Conservation (phyloP, 2,113 vertebrate species). For the Peromyscus leucopus region DNA sequence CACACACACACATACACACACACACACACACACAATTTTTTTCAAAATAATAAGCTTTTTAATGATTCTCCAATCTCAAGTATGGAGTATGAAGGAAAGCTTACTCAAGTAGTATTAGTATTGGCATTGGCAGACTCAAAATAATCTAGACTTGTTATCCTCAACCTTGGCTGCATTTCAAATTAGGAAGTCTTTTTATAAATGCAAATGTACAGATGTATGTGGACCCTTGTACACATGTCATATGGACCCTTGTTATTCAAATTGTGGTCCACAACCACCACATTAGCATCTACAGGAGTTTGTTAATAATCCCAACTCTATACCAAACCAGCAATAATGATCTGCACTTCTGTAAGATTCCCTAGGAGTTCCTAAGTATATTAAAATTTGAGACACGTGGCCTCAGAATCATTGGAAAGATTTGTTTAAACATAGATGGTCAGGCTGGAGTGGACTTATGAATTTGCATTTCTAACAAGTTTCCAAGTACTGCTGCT, state of each 20-base stretch:
- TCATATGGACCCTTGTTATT: neutral
- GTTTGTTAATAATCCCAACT: conserved; percentile 18
- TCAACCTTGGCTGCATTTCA: neutral
- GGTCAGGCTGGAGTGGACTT: neutral
- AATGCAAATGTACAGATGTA: conserved; percentile 19
- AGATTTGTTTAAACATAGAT: conserved; percentile 17
- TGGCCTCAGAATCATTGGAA: conserved; percentile 3
- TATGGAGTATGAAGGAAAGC: neutral
- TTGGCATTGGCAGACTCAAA: neutral
- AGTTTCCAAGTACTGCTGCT: neutral
- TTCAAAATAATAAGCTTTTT: neutral
- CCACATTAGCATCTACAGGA: neutral
- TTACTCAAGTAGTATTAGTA: neutral
- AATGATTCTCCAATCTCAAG: neutral
- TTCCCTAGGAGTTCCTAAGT: neutral
- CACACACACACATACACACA: neutral
- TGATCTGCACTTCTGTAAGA: neutral
- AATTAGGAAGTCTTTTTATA: neutral
- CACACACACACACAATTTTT: neutral
- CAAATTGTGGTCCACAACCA: neutral
- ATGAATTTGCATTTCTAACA: conserved; percentile 41
- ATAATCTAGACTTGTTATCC: neutral
- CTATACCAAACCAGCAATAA: neutral
- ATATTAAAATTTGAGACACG: conserved; percentile 43
- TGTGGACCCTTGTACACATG: neutral